Evolutionary conservation across 2,797 vertebrate genomes (phyloP).

Genomic region (Molothrus ater): DNA sequence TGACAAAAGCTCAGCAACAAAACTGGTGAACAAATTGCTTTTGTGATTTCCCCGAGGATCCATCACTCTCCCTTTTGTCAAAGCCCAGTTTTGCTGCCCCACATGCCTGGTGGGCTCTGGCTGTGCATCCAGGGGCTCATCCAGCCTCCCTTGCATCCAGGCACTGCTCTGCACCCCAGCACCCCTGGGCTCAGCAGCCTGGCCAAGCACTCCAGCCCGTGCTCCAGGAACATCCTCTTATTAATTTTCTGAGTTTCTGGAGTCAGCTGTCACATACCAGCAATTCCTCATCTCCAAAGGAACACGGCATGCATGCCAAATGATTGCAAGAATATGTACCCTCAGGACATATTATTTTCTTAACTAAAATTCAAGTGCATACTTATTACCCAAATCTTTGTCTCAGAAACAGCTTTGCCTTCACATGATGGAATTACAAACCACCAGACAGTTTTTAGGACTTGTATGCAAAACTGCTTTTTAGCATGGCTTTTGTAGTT

Average conservation of each 20-base stretch:
- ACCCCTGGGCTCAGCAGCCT: rapidly evolving
- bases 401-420: not conserved
- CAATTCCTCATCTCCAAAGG: not conserved
- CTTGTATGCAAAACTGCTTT: constrained; percentile 34
- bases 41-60: constrained; percentile 63
- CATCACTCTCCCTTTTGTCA: not conserved
- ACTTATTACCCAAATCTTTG: constrained; percentile 38
- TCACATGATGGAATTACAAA: constrained; percentile 39
- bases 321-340: not conserved
- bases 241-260: not conserved
- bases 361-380: constrained; percentile 57
- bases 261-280: constrained; percentile 4
- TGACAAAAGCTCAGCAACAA: constrained; percentile 20
- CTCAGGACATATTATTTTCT: constrained; percentile 50
- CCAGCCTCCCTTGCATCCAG: rapidly evolving
- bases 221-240: not conserved
- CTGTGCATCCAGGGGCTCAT: not conserved
- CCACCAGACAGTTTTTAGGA: constrained; percentile 30
- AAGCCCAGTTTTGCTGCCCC: not conserved
- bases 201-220: not conserved
- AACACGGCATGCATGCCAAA: not conserved
- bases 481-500: constrained; percentile 22
- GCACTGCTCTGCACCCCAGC: not conserved
- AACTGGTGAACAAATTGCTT: constrained; percentile 41
- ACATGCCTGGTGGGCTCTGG: rapidly evolving